A percentile compares a stretch with the other conserved stretches of the same genome.
Conservation (phyloP, 2,113 vertebrate genomes). For the Chionomys nivalis region DNA sequence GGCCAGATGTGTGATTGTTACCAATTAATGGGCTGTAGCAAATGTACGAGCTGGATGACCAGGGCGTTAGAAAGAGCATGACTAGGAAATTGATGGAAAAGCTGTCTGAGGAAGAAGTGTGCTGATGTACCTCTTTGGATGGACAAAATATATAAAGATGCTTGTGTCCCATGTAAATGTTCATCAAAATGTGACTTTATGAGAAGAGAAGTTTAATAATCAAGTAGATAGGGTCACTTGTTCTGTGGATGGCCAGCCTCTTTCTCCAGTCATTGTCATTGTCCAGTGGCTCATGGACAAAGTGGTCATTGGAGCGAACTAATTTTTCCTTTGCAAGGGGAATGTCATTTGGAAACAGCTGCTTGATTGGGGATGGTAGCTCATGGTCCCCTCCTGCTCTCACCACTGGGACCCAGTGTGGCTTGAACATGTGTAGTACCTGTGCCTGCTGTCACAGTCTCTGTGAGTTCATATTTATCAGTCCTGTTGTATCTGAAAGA, state of each 20-base stretch:
- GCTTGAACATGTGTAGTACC: neutral
- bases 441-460: neutral
- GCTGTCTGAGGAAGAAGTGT: neutral
- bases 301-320: neutral
- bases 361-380: neutral
- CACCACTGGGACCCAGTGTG: neutral
- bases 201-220: neutral
- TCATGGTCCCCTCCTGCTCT: neutral
- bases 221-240: neutral
- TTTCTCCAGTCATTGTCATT: neutral
- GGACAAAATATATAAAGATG: neutral
- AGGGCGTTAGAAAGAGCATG: neutral
- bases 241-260: neutral
- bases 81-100: neutral
- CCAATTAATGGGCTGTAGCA: neutral
- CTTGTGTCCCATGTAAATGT: neutral
- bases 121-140: neutral
- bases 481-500: neutral
- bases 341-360: neutral
- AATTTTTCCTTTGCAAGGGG: neutral
- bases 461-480: neutral
- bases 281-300: neutral
- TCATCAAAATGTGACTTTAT: neutral
- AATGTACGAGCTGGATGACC: neutral
- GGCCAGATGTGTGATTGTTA: neutral